A percentile compares a stretch with the other conserved stretches of the same genome.
Conservation (phyloP, 1,140 invertebrate species). For the Linepithema humile region DNA sequence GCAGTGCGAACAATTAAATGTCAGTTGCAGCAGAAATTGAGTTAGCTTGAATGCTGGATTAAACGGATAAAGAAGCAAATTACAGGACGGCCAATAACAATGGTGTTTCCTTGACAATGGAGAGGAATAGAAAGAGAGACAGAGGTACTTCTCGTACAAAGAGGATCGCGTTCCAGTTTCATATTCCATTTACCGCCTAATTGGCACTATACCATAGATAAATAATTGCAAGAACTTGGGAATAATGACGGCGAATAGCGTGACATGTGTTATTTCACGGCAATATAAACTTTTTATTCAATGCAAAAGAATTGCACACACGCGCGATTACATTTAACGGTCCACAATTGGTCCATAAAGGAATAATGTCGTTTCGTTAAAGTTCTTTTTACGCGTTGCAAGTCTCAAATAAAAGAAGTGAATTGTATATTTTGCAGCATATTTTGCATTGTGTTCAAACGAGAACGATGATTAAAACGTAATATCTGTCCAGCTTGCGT, state of each 20-base stretch:
- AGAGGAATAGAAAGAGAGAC: too few relatives aligned
- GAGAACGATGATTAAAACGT: not conserved
- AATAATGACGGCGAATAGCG: conserved; percentile 11
- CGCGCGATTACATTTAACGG: not conserved
- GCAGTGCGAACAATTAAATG: conserved; percentile 29
- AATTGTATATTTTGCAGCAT: not conserved
- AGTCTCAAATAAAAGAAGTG: not conserved
- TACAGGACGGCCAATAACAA: conserved; percentile 44
- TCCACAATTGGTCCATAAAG: not conserved
- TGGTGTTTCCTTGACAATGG: conserved; percentile 35
- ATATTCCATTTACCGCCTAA: conserved; percentile 27
- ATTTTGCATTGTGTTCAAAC: not conserved
- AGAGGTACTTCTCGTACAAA: not conserved
- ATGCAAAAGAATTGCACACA: not conserved
- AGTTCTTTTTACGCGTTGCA: not conserved
- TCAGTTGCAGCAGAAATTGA: conserved; percentile 32
- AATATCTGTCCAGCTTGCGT: not conserved
- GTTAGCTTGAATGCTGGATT: conserved; percentile 14
- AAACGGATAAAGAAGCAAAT: conserved; percentile 53
- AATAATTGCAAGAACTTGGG: conserved; percentile 2
- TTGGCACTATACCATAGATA: conserved; percentile 5
- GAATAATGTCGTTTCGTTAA: not conserved
- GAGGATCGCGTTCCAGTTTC: conserved; percentile 18
- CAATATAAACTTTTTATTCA: conserved; percentile 13
- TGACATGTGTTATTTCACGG: conserved; percentile 11